Evolutionary conservation across 1,140 invertebrate genomes (phyloP), one percentile per base, ranked within the genome.

Genomic region (Oncopeltus fasciatus): DNA sequence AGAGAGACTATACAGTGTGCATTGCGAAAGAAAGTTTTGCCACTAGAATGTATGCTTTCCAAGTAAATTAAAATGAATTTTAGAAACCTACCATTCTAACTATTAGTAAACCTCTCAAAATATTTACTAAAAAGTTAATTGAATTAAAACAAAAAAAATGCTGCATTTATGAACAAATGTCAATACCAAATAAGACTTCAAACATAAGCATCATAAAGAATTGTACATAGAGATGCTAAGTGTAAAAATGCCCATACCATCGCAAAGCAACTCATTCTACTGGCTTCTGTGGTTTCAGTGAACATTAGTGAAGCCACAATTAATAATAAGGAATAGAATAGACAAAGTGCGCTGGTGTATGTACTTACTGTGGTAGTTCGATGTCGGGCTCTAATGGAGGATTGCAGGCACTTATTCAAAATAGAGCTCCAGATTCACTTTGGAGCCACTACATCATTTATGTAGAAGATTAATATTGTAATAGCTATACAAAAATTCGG

Each of bases 51-150:
- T 67, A 67, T 69, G 67, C 60, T n/a, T 67, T 59, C 67, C 67
- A 59, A 68, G 57, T 68, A 68, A 68, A 65, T 64, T 68, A 63
- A 68, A 67, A 56, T 63, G 66, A 66, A 66, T 68, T 68, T 63
- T 69, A 53, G 64, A 66, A 62, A 67, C 67, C 56, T 66, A 57
- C 60, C 67, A 68, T 64, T 58, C 61, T 31, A 65, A 58, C 57
- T 28, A 28, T 58, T 58, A 26, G 57, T 28, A 58, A 58, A 58
- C 57, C 57, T 29, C 8, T 16, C 26, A 29, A 58, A 2, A 4
- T 58, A 31, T 58, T 58, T 31, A 28, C 3, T 3, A 58, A 20
- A 58, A 31, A 58, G 57, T n/a, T 29, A 58, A 58, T 31, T 58
- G 57, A 58, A 31, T 28, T 31, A 58, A 31, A 29, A 33, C 26